Base-by-base conservation (phyloP, 2,113 vertebrate species). In the Halcyon senegalensis region DNA sequence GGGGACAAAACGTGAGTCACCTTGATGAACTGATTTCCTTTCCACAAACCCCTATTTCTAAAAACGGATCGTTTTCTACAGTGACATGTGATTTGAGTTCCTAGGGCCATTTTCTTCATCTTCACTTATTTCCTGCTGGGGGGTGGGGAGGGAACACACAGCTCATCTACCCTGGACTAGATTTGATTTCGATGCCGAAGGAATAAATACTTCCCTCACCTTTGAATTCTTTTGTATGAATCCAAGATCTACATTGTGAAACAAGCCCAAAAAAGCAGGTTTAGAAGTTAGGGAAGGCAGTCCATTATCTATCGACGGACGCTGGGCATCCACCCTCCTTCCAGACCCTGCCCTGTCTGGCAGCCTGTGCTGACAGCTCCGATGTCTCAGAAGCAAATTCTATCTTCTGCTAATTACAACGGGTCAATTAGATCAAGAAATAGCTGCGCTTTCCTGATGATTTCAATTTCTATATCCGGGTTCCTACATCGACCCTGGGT, bases 1-100 rank as follows among this genome's bases (percentile, higher is more conserved):
- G 63, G 73, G 67, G 84, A 51, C 58, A 94, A 95, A 87, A 77
- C 10, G 5, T 80, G 68, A 84, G 64, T 93, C 84, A 81, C 31
- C 68, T 33, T 35, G 24, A 55, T 58, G 33, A 74, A 87, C 30
- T 44, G 67, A 76, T 74, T 88, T 89, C 81, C 43, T 89, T 93
- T 91, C 88, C 81, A 74, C 74, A 46, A 55, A 33, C 59, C 60
- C 18, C 2, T 78, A 13, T 55, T 80, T 91, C 77, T 55, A 74
- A 91, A 96, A 91, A 59, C 15, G 7, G 60, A 59, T 89, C 77
- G 18, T 84, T 84, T 66, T 72, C 87, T 88, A 39, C 27, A 56
- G 6, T 8, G 39, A 55, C 27, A 7, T 39, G 68, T 64, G 50
- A 76, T 66, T 63, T n/a, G 77, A 14, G 30, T 50, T 96, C 69